Percentiles rank a stretch among this genome's conserved stretches.
Evolutionary conservation across 2,113 vertebrate species (phyloP).

Genomic region (Brienomyrus brachyistius): DNA sequence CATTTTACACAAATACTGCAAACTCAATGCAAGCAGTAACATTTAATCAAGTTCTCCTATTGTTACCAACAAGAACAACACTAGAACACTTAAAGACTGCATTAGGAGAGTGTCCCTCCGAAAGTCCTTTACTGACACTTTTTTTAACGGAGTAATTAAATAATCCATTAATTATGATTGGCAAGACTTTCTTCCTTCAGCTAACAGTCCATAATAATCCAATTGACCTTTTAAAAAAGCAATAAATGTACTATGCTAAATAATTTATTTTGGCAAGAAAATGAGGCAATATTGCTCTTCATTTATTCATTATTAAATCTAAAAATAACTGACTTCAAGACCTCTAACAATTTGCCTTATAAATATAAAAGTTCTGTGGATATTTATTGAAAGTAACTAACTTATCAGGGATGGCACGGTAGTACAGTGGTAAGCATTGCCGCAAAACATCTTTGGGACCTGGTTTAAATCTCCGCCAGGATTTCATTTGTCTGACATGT

Average conservation of each 20-base stretch:
- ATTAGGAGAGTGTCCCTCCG: background rate
- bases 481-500: too few relatives aligned
- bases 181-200: background rate
- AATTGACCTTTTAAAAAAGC: constrained; percentile 9
- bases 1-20: background rate
- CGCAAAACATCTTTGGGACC: background rate
- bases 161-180: constrained; percentile 13
- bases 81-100: background rate
- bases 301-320: background rate
- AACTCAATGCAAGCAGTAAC: background rate
- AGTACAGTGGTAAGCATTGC: background rate
- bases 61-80: background rate
- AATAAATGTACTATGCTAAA: constrained; percentile 1
- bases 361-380: background rate
- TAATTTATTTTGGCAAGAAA: background rate
- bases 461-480: too few relatives aligned
- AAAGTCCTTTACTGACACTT: background rate
- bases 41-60: background rate
- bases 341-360: background rate
- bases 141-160: background rate
- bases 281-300: background rate
- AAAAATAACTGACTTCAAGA: background rate
- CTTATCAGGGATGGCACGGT: background rate
- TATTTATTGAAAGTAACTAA: background rate
- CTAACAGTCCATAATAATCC: background rate